Evolutionary conservation across 2,888 invertebrate species (phyloP), one percentile per base, ranked within the genome.

Genomic region (Xylophagus ater): DNA sequence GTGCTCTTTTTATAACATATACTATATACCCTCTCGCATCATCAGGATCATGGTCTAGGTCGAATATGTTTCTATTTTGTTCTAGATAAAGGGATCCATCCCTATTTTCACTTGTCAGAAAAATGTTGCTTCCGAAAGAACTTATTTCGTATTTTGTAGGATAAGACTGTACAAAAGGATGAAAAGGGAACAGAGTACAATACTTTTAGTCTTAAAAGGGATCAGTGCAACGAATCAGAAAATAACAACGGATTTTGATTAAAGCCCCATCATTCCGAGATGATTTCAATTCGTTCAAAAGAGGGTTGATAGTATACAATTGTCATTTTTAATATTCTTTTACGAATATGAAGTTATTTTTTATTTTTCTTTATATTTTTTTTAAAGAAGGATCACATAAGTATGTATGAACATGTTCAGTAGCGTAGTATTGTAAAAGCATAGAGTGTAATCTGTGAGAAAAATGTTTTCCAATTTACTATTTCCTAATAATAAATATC

Each of bases 181-280:
- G 30, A 30, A 21, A 9, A 14, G 10, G 31, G 31, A 20, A 18
- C 25, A 9, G 12, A 12, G 2, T 20, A 15, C 13, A 4, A 25
- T 18, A 24, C 25, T 32, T 38, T 26, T 21, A 31, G 30, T 35
- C 23, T 40, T 40, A 21, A 36, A 56, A 52, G 59, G 66, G 68
- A 69, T 70, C 68, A 67, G 70, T 68, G 70, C 68, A 71, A 62
- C 69, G 68, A 67, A 62, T 66, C 62, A 71, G 71, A 72, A 72
- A 71, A 71, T 70, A 67, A 71, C 70, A 68, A 65, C 65, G 62
- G 65, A 65, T 64, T 64, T 64, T 64, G 63, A 64, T 64, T 64
- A 64, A 61, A 62, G 59, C 61, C 58, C 57, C 56, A 57, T 56
- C 58, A 46, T 41, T 39, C 34, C 34, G 30, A 37, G 35, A 37